phyloP scores from a whole-genome alignment of 1,140 invertebrate species.

The Drosophila littoralis region DNA sequence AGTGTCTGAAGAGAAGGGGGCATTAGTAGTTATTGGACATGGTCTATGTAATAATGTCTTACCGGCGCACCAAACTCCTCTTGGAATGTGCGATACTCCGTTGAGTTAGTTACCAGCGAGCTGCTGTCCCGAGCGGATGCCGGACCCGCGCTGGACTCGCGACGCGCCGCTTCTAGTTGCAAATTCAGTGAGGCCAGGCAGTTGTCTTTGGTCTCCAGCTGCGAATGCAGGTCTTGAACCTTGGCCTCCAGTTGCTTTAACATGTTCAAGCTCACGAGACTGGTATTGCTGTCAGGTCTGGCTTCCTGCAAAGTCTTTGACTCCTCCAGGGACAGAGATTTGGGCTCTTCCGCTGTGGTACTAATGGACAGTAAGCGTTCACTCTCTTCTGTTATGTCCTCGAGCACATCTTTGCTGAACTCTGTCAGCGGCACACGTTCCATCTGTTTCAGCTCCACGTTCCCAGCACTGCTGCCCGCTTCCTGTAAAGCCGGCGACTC shows the following conservation, averaged over 20 bases:
- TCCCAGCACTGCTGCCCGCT: background rate
- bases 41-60: background rate
- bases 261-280: slow-evolving; percentile 72
- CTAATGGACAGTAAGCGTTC: slow-evolving; percentile 70
- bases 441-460: slow-evolving; percentile 71
- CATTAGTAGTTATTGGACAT: background rate
- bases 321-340: slow-evolving; percentile 70
- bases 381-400: slow-evolving; percentile 83
- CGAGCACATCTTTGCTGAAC: slow-evolving; percentile 76
- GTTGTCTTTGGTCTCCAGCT: slow-evolving; percentile 84
- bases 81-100: slow-evolving; percentile 85
- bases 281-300: slow-evolving; percentile 44
- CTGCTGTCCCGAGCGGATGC: slow-evolving; percentile 82
- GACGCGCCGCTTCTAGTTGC: slow-evolving; percentile 84
- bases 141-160: slow-evolving; percentile 66
- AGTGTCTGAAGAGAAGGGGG: slow-evolving; percentile 85
- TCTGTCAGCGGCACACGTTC: slow-evolving; percentile 70
- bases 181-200: slow-evolving; percentile 83
- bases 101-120: slow-evolving; percentile 82
- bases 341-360: slow-evolving; percentile 68
- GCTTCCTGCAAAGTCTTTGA: slow-evolving; percentile 54
- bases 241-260: slow-evolving; percentile 75
- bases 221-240: slow-evolving; percentile 83
- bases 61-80: slow-evolving; percentile 84
- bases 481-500: slow-evolving; percentile 37